Percentiles rank a stretch among this genome's conserved stretches.
Conservation (phyloP, 2,888 invertebrate species). For the Calameuta filiformis region DNA sequence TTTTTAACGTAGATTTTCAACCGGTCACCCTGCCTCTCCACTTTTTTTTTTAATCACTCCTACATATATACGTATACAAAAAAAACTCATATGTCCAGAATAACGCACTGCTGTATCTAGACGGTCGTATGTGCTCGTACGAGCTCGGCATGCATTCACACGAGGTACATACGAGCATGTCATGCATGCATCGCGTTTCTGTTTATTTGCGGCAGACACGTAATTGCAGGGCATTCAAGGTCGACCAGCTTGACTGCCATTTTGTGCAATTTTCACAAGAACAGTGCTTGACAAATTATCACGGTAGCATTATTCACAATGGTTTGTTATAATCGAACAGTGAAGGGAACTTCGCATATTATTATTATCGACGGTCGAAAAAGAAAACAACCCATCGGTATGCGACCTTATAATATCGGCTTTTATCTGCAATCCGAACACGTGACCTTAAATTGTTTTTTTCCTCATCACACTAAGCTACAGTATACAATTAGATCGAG, state of each 20-base stretch:
- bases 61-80: neutral
- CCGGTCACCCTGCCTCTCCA: neutral
- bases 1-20: neutral
- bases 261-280: slow-evolving; percentile 47
- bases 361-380: neutral
- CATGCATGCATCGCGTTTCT: slow-evolving; percentile 42
- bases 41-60: neutral
- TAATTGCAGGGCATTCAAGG: slow-evolving; percentile 52
- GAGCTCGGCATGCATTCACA: slow-evolving; percentile 16
- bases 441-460: neutral
- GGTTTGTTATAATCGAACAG: neutral
- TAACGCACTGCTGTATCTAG: neutral
- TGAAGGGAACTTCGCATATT: neutral
- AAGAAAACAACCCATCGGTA: neutral
- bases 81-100: neutral
- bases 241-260: slow-evolving; percentile 45
- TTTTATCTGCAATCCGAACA: neutral
- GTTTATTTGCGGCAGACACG: slow-evolving; percentile 46
- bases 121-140: neutral
- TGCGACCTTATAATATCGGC: neutral
- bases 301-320: slow-evolving; percentile 6
- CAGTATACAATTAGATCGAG: neutral
- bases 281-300: slow-evolving; percentile 38
- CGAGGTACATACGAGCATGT: slow-evolving; percentile 14
- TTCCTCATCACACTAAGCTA: neutral